Conservation (phyloP, 2,888 invertebrate species). For the Azorinus chamasolen region DNA sequence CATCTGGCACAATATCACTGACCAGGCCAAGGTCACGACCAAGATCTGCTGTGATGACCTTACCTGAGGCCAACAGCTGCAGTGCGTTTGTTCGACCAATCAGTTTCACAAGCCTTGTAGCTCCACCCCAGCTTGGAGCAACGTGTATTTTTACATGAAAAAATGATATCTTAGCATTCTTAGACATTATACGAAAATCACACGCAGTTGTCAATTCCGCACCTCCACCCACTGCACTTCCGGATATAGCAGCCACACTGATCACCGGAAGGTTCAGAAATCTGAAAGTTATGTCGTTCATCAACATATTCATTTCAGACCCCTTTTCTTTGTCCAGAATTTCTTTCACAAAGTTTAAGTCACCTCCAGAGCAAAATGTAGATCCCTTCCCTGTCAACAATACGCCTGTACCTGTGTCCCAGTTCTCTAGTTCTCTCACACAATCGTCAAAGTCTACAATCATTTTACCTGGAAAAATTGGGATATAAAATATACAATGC, state of each 20-base stretch:
- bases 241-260: conserved; percentile 87
- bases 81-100: conserved; percentile 86
- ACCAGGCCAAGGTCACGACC: conserved; percentile 86
- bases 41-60: conserved; percentile 83
- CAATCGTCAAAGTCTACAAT: conserved; percentile 87
- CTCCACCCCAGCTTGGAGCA: conserved; percentile 88
- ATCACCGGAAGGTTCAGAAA: conserved; percentile 87
- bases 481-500: no score
- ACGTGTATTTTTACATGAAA: conserved; percentile 87
- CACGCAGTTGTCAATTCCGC: conserved; percentile 88
- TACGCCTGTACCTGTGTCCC: conserved; percentile 87
- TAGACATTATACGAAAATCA: conserved; percentile 87
- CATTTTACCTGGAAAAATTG: conserved; percentile 87
- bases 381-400: conserved; percentile 86
- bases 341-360: conserved; percentile 86
- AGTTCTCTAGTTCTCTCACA: conserved; percentile 86
- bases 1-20: conserved; percentile 82
- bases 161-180: conserved; percentile 86
- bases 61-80: conserved; percentile 84
- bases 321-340: conserved; percentile 76
- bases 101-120: conserved; percentile 85
- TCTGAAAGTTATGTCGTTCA: conserved; percentile 86
- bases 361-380: conserved; percentile 88
- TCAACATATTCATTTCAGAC: conserved; percentile 87
- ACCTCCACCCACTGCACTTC: conserved; percentile 88